phyloP scores from a whole-genome alignment of 1,140 invertebrate species.

The Brachystomella parvula region DNA sequence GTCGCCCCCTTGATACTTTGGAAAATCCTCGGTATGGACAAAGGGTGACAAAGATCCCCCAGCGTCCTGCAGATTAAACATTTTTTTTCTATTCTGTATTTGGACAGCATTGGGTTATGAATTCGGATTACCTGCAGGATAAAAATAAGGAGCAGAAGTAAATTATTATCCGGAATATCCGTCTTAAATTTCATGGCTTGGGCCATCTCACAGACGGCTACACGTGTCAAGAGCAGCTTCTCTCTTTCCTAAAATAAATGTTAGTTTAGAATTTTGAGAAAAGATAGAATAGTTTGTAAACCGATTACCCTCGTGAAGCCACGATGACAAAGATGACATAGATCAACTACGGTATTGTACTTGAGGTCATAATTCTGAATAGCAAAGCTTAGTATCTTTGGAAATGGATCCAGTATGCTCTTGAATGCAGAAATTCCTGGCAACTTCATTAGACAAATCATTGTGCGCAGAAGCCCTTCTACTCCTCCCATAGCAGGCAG shows the following conservation, averaged over 20 bases:
- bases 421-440: slow-evolving; percentile 71
- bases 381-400: slow-evolving; percentile 82
- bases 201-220: slow-evolving; percentile 85
- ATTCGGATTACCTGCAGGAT: slow-evolving; percentile 56
- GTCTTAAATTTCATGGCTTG: slow-evolving; percentile 93
- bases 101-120: neutral
- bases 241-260: slow-evolving; percentile 68
- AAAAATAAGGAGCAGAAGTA: slow-evolving; percentile 81
- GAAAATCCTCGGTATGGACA: slow-evolving; percentile 50
- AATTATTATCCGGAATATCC: slow-evolving; percentile 85
- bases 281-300: neutral
- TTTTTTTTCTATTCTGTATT: neutral
- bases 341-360: slow-evolving; percentile 73
- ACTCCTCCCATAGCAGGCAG: slow-evolving; percentile 64
- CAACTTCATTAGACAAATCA: slow-evolving; percentile 74
- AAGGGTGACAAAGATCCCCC: slow-evolving; percentile 64
- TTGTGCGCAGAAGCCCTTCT: slow-evolving; percentile 70
- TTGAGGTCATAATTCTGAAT: slow-evolving; percentile 81
- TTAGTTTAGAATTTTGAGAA: neutral
- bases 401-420: slow-evolving; percentile 87
- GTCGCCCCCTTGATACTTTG: slow-evolving; percentile 44
- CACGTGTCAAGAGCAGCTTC: slow-evolving; percentile 79
- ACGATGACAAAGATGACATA: slow-evolving; percentile 81
- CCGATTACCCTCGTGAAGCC: slow-evolving; percentile 64
- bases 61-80: slow-evolving; percentile 49